These are phyloP conservation scores for Endomychus coccineus DNA, from an alignment of 2,888 invertebrate genomes.

Conservation along the genomic window DNA sequence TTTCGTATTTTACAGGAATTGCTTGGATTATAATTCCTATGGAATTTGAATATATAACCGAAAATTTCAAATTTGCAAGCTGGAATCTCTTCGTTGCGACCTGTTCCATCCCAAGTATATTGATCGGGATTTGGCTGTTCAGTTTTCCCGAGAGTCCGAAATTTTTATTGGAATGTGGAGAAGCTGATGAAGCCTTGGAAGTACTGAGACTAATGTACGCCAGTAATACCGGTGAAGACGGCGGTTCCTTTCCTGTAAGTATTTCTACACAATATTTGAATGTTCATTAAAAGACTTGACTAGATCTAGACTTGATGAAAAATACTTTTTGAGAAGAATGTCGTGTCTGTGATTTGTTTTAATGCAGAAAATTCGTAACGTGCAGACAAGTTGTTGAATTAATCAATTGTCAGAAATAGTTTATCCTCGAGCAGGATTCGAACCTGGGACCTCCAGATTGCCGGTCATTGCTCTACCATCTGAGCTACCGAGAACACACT, in stretches of 20 bases:
- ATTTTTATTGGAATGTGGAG: constrained; percentile 72
- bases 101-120: constrained; percentile 62
- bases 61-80: constrained; percentile 61
- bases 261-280: constrained; percentile 1
- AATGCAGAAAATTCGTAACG: too few relatives aligned
- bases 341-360: too few relatives aligned
- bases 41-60: constrained; percentile 52
- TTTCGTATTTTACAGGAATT: constrained; percentile 50
- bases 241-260: constrained; percentile 65
- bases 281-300: too few relatives aligned
- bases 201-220: constrained; percentile 63
- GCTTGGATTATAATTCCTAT: constrained; percentile 74
- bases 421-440: too few relatives aligned
- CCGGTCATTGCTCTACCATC: too few relatives aligned
- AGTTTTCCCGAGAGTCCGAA: constrained; percentile 77
- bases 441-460: too few relatives aligned
- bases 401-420: too few relatives aligned
- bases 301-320: too few relatives aligned
- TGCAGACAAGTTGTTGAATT: too few relatives aligned
- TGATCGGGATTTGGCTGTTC: constrained; percentile 62
- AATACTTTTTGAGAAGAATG: too few relatives aligned
- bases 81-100: constrained; percentile 77
- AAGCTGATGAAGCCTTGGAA: constrained; percentile 65
- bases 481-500: too few relatives aligned
- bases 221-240: constrained; percentile 63